These are phyloP conservation scores for Parambassis ranga DNA, from an alignment of 2,797 vertebrate species.

Conservation along the genomic window DNA sequence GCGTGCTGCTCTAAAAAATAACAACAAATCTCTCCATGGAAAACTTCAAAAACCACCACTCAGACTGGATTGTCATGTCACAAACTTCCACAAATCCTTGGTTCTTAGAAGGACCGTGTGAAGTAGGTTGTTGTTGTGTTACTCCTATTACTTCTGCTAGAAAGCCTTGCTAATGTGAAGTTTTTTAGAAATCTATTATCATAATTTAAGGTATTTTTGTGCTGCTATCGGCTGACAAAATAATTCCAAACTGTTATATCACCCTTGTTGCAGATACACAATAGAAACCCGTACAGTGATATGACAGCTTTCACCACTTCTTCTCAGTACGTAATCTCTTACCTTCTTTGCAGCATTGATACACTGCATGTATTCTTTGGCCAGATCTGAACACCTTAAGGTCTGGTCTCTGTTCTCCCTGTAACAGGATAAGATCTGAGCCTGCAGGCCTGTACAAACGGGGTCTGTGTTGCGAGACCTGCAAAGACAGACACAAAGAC, in stretches of 20 bases:
- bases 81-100: conserved; percentile 1
- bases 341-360: conserved; percentile 90
- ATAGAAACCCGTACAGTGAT: too few relatives aligned
- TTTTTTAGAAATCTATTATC: background rate
- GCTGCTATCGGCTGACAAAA: background rate
- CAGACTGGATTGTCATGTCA: conserved; percentile 11
- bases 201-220: background rate
- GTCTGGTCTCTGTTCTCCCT: conserved; percentile 83
- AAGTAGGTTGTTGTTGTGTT: background rate
- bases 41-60: conserved; percentile 41
- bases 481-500: conserved; percentile 7
- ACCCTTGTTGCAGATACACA: background rate
- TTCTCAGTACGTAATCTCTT: too few relatives aligned
- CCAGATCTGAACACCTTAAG: conserved; percentile 89
- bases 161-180: too few relatives aligned
- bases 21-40: conserved; percentile 33
- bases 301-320: too few relatives aligned
- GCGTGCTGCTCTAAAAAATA: conserved; percentile 39
- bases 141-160: background rate
- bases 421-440: conserved; percentile 90
- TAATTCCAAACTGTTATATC: background rate
- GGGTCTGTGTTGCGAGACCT: conserved; percentile 84
- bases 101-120: background rate
- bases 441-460: conserved; percentile 86
- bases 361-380: conserved; percentile 90